A percentile compares a stretch with the other conserved stretches of the same genome.
Evolutionary conservation across 2,113 vertebrate species (phyloP).

Genomic region (Globicephala melas): DNA sequence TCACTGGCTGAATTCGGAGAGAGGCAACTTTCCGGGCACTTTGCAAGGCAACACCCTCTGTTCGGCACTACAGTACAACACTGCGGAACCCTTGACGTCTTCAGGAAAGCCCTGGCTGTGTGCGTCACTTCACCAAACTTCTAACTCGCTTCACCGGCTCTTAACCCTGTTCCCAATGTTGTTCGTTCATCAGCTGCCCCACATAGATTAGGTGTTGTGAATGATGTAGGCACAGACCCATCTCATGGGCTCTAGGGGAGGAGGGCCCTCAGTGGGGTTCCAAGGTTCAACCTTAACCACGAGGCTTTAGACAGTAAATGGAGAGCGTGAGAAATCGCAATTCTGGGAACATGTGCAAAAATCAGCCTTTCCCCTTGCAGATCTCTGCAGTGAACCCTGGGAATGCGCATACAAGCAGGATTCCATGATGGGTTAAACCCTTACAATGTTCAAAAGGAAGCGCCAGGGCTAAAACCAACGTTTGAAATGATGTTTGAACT

Average conservation of each 20-base stretch:
- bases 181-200: not conserved
- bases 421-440: not conserved
- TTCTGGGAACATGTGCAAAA: not conserved
- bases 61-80: not conserved
- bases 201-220: not conserved
- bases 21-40: not conserved
- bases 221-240: not conserved
- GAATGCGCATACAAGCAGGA: not conserved
- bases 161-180: not conserved
- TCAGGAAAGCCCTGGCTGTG: not conserved
- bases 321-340: not conserved
- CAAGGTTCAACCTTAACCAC: not conserved
- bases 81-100: not conserved
- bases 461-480: not conserved
- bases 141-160: not conserved
- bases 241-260: not conserved
- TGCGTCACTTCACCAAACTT: not conserved
- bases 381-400: not conserved
- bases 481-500: not conserved
- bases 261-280: not conserved
- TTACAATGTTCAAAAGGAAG: not conserved
- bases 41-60: not conserved
- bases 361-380: not conserved
- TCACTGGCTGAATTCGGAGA: not conserved
- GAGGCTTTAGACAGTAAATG: not conserved